Evolutionary conservation across 1,140 invertebrate species (phyloP), one percentile per base, ranked within the genome.

Genomic region (Nilaparvata lugens): DNA sequence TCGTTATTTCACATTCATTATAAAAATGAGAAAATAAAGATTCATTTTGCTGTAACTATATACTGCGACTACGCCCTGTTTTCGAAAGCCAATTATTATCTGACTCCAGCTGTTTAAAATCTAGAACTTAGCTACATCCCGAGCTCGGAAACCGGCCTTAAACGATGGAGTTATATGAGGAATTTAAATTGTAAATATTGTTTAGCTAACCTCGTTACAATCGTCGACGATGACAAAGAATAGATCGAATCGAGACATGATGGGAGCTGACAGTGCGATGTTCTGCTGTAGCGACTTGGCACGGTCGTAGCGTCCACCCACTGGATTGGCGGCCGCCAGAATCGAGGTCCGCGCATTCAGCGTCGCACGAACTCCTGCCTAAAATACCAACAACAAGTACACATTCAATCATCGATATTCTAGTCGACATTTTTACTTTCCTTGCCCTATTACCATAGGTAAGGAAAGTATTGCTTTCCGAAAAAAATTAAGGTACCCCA

Each of bases 221-320:
- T 97, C 93, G 74, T 97, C 95, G 4, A 98, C 88, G 0, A 99
- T 78, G 67, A 99, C 94, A 75, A 99, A 99, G 76, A 99, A 99
- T 0, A 99, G 76, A 79, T 99, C 97, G 74, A 99, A 99, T 70
- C 97, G 81, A 0, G 97, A 99, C 95, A 99, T 98, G 68, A 99
- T 98, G 0, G 97, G 97, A 0, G 96, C 95, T 0, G 91, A 87
- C 9, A 99, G 75, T 2, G 85, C 79, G 0, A 99, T 89, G 74
- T 99, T 99, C 71, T 98, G 93, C 66, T 96, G 90, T 1, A 99
- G 75, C 0, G 95, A 95, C 72, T 95, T 97, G 0, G 91, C 83
- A 57, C 93, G 77, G 74, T 99, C 95, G 74, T 99, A 99, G 21
- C 93, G 81, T 1, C 97, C 95, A n/a, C 89, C 90, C 57, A 97